Evolutionary conservation across 2,797 vertebrate genomes (phyloP).

Genomic region (Caiman crocodilus): DNA sequence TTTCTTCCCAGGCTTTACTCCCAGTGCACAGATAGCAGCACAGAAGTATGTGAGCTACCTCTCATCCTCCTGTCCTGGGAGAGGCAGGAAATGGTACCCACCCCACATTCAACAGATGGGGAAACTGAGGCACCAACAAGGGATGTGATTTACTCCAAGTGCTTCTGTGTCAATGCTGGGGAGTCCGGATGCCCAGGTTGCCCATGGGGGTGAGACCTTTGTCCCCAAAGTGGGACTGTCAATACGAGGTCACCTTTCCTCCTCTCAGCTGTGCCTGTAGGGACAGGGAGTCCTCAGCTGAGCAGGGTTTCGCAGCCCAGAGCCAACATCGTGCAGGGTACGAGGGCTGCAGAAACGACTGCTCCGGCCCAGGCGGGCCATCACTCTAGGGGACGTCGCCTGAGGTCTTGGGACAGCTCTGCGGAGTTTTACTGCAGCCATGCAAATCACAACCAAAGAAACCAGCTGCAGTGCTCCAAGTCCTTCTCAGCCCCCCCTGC

Average conservation of each 20-base stretch:
- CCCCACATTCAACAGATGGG: neutral
- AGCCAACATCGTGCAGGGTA: too few relatives aligned
- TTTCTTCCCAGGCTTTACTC: too few relatives aligned
- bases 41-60: neutral
- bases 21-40: neutral
- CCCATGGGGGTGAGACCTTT: too few relatives aligned
- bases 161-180: neutral
- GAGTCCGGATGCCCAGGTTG: neutral
- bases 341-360: too few relatives aligned
- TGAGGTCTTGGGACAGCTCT: too few relatives aligned
- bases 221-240: neutral
- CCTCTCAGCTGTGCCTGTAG: too few relatives aligned
- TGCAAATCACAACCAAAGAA: fast-evolving
- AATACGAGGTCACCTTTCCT: neutral
- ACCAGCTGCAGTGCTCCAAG: neutral
- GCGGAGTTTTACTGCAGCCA: neutral
- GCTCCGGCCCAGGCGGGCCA: too few relatives aligned
- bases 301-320: too few relatives aligned
- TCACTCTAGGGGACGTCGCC: too few relatives aligned
- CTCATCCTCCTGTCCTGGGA: fast-evolving
- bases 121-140: neutral
- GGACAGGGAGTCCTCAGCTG: too few relatives aligned
- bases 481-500: conserved; percentile 15
- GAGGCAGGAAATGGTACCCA: neutral
- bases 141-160: neutral